A percentile compares a stretch with the other conserved stretches of the same genome.
phyloP scores from a whole-genome alignment of 2,113 vertebrate genomes.

The Urocynchramus pylzowi region DNA sequence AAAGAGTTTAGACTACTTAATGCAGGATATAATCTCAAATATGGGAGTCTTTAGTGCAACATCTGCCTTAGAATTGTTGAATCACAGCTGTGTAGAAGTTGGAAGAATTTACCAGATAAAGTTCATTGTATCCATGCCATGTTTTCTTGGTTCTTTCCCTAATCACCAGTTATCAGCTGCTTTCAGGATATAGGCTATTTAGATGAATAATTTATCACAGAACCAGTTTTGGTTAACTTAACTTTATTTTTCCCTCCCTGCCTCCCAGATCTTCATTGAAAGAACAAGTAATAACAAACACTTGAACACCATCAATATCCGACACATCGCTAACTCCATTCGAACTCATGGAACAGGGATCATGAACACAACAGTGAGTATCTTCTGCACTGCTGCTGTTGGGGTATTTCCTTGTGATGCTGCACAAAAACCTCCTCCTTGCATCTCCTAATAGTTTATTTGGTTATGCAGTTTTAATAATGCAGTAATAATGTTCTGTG shows the following conservation, averaged over 20 bases:
- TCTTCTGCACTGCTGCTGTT: background rate
- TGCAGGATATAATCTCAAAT: background rate
- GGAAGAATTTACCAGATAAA: background rate
- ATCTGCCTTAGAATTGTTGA: background rate
- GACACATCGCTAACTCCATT: conserved; percentile 97
- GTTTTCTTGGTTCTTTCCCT: background rate
- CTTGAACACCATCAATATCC: conserved; percentile 98
- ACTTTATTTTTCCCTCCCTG: background rate
- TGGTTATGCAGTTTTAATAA: background rate
- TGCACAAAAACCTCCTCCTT: background rate
- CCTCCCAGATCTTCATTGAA: conserved; percentile 92
- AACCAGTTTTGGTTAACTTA: background rate
- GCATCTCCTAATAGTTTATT: background rate
- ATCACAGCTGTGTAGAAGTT: background rate
- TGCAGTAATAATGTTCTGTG: background rate
- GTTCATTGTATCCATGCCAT: background rate
- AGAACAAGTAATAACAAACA: conserved; percentile 99
- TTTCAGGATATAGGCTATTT: background rate
- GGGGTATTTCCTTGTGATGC: background rate
- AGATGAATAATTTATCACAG: background rate
- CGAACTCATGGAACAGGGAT: conserved; percentile 97
- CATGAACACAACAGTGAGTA: conserved; percentile 97
- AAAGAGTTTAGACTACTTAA: background rate
- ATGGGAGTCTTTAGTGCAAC: background rate
- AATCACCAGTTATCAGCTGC: background rate